phyloP scores from a whole-genome alignment of 2,113 vertebrate genomes.

The Hippocampus mohnikei region DNA sequence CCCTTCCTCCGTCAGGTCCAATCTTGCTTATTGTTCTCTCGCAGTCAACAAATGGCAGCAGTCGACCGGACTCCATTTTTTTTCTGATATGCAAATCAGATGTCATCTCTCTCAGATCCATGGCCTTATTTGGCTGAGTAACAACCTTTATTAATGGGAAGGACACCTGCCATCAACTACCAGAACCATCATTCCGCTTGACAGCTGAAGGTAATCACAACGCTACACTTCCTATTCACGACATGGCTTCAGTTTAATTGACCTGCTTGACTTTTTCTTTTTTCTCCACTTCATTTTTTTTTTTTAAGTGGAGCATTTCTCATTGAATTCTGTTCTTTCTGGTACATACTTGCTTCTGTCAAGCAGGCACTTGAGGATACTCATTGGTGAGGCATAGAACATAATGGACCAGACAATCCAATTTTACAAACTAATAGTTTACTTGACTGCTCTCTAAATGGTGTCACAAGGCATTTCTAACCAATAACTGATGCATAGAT shows the following conservation, averaged over 20 bases:
- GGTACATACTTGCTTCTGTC: neutral
- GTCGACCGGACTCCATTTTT: slow-evolving; percentile 41
- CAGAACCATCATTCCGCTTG: slow-evolving; percentile 48
- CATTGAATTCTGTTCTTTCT: neutral
- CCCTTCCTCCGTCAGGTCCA: slow-evolving; percentile 32
- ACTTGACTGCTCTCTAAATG: neutral
- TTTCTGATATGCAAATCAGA: slow-evolving; percentile 46
- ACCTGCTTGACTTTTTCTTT: neutral
- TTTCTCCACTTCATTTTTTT: neutral
- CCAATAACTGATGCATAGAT: neutral
- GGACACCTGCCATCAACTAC: slow-evolving; percentile 26
- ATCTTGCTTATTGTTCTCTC: slow-evolving; percentile 17
- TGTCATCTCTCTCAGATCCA: slow-evolving; percentile 59
- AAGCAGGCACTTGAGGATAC: neutral
- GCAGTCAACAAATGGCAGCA: slow-evolving; percentile 53
- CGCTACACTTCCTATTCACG: neutral
- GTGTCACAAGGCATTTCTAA: too few species aligned
- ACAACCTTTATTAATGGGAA: slow-evolving; percentile 62
- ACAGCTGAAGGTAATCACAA: slow-evolving; percentile 42
- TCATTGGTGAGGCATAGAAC: neutral
- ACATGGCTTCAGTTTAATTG: neutral
- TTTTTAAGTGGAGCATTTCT: neutral
- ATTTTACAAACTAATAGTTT: neutral
- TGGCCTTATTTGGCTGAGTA: slow-evolving; percentile 60
- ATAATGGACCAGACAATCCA: neutral